phyloP scores from a whole-genome alignment of 2,888 invertebrate species.

The Adelphocoris suturalis region DNA sequence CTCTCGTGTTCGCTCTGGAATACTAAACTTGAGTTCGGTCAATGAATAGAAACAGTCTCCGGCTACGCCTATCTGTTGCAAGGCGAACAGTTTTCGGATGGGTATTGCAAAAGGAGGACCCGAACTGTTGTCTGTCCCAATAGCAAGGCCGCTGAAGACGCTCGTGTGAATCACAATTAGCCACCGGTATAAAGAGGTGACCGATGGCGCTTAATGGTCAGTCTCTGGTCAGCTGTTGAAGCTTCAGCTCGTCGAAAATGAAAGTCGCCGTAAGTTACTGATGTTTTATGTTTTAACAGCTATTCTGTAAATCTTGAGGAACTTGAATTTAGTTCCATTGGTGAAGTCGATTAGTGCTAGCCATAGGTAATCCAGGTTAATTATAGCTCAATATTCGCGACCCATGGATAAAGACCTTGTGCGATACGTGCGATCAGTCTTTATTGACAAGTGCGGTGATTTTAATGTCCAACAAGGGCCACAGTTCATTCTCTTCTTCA shows the following conservation, averaged over 20 bases:
- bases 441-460: too few species aligned
- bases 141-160: constrained; percentile 44
- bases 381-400: too few species aligned
- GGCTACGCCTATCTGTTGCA: constrained; percentile 19
- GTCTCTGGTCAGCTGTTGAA: background rate
- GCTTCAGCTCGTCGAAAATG: constrained; percentile 21
- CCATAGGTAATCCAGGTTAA: too few species aligned
- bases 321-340: too few species aligned
- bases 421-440: too few species aligned
- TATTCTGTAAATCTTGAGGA: too few species aligned
- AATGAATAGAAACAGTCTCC: background rate
- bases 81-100: constrained; percentile 30
- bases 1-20: background rate
- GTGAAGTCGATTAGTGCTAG: too few species aligned
- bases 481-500: too few species aligned
- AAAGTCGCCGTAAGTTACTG: constrained; percentile 44
- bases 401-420: too few species aligned
- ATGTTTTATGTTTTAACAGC: background rate
- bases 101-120: background rate
- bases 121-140: constrained; percentile 29
- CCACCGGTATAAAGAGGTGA: constrained; percentile 34
- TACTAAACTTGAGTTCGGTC: background rate
- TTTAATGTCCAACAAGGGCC: too few species aligned
- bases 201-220: constrained; percentile 5
- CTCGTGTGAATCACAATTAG: constrained; percentile 51